Evolutionary conservation across 2,797 vertebrate genomes (phyloP), one percentile per base, ranked within the genome.

Genomic region (Nothura maculosa): DNA sequence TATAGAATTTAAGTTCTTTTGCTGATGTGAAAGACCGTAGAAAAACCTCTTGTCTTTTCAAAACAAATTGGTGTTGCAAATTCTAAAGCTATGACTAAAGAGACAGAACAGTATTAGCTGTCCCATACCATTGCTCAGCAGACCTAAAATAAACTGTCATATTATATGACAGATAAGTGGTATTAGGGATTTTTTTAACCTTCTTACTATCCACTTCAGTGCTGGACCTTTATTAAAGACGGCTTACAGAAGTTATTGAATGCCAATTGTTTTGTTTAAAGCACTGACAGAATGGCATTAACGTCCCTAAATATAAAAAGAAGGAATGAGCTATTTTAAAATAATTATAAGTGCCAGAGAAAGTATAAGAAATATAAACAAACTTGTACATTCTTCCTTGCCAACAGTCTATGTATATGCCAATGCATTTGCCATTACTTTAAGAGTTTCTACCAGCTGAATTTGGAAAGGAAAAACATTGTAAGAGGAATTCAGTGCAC

Each of bases 151-250:
- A 96, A 96, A 92, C 81, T 89, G 52, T 89, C 5, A 1, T 96
- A 88, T 94, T 94, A 74, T 7, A 48, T 96, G 95, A 97, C 88
- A 95, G 96, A 60, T 93, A 97, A 96, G 81, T 79, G 75, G n/a
- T 81, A 91, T 93, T 96, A 96, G 52, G 22, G 40, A 70, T 96
- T 97, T 96, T 97, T 96, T 97, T 97, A 85, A 85, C 88, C 81
- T 93, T 85, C 72, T 96, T 94, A 66, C 85, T 93, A 81, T 92
- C 90, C 82, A 57, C 55, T 84, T 94, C 89, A 94, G 84, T 58
- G 42, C 89, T 82, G 94, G 89, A 88, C 38, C 87, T 96, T 96
- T 97, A 89, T 90, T 96, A 92, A 96, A 96, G 90, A 94, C 92
- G 91, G 85, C 61, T 85, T 92, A 48, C 62, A 90, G 72, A 91